These are phyloP conservation scores for Cisticola juncidis DNA, from an alignment of 2,113 vertebrate species.

Conservation along the genomic window DNA sequence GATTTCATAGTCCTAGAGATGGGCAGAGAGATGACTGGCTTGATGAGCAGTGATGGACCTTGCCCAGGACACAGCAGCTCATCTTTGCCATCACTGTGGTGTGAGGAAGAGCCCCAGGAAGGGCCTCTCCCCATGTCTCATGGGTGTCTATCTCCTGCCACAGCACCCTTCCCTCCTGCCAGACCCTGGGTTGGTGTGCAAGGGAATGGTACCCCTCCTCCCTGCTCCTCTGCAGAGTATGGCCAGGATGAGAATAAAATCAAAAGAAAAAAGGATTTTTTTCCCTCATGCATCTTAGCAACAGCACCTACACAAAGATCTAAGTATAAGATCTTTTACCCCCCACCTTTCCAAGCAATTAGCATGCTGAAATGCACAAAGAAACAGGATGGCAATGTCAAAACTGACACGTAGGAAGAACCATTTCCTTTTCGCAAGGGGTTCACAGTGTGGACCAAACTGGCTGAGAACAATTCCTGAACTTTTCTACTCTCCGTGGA, in stretches of 20 bases:
- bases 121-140: neutral
- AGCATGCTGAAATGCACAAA: constrained; percentile 14
- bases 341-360: constrained; percentile 47
- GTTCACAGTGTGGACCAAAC: neutral
- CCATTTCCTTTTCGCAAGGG: neutral
- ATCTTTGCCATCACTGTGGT: neutral
- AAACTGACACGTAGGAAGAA: constrained; percentile 37
- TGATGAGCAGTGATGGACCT: neutral
- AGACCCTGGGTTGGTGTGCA: fast-evolving
- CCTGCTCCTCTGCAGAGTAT: neutral
- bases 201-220: neutral
- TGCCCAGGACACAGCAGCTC: neutral
- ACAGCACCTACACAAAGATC: constrained; percentile 47
- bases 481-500: neutral
- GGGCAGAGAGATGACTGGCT: neutral
- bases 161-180: neutral
- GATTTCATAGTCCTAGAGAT: neutral
- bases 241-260: neutral
- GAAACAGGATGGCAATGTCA: constrained; percentile 16
- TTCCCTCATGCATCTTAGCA: constrained; percentile 24
- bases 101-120: neutral
- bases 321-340: constrained; percentile 46
- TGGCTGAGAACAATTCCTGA: constrained; percentile 8
- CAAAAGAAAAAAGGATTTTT: neutral
- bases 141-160: neutral